Evolutionary conservation across 2,888 invertebrate species (phyloP).

Genomic region (Colostygia pectinataria): DNA sequence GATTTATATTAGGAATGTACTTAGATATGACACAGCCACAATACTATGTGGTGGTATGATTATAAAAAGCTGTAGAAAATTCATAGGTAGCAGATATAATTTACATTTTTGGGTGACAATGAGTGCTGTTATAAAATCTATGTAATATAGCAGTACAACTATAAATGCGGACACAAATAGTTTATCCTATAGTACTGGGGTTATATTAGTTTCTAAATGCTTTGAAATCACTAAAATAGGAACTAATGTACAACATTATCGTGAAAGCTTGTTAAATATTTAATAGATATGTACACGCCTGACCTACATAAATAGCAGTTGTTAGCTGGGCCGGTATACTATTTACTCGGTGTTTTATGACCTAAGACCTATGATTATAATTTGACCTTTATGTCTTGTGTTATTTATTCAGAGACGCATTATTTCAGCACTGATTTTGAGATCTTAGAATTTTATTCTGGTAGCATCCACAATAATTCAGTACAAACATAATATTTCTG

Average conservation of each 20-base stretch:
- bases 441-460: not conserved
- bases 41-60: conserved; percentile 27
- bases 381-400: not conserved
- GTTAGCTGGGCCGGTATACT: not conserved
- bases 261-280: conserved; percentile 19
- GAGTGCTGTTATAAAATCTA: conserved; percentile 13
- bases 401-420: too few relatives aligned
- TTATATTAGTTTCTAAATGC: conserved; percentile 5
- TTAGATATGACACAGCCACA: conserved; percentile 76
- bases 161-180: conserved; percentile 9
- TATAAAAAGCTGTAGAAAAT: conserved; percentile 21
- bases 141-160: conserved; percentile 5
- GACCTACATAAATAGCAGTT: conserved; percentile 9
- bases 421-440: not conserved
- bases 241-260: conserved; percentile 27
- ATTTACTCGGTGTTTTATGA: conserved; percentile 10
- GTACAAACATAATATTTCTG: not conserved
- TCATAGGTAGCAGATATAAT: conserved; percentile 15
- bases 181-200: conserved; percentile 1
- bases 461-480: not conserved
- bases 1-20: conserved; percentile 63
- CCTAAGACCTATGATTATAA: not conserved
- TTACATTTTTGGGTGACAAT: conserved; percentile 7
- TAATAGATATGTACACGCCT: conserved; percentile 20
- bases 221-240: conserved; percentile 24